Evolutionary conservation across 2,797 vertebrate species (phyloP).

Genomic region (Scleropages formosus): DNA sequence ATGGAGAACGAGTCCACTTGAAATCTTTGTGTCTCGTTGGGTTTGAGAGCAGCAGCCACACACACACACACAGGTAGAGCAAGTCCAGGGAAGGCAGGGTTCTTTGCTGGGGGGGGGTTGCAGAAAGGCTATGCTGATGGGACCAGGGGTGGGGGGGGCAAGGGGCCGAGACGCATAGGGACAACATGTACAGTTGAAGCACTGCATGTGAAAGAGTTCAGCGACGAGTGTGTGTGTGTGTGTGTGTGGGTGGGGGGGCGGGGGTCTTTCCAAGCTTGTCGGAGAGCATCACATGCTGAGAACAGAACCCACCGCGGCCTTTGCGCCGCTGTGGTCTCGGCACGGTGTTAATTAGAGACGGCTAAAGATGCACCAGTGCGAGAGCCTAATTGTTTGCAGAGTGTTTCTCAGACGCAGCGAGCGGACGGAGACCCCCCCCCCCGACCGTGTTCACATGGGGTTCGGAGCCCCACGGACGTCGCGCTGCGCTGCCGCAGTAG

Average conservation of each 20-base stretch:
- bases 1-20: neutral
- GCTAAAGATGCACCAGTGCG: constrained; percentile 70
- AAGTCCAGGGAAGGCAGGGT: no score
- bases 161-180: no score
- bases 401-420: constrained; percentile 73
- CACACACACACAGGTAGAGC: no score
- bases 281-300: neutral
- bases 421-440: constrained; percentile 29
- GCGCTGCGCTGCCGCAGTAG: constrained; percentile 57
- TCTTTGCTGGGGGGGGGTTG: no score
- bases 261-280: neutral
- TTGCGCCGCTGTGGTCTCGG: constrained; percentile 63
- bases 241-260: neutral
- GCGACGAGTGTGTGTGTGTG: neutral
- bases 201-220: neutral
- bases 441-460: constrained; percentile 63
- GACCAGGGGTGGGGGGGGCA: no score
- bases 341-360: constrained; percentile 83
- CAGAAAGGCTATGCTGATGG: no score
- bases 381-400: constrained; percentile 82
- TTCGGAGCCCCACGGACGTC: constrained; percentile 44
- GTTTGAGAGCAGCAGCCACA: neutral
- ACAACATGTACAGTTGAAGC: no score
- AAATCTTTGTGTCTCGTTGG: neutral
- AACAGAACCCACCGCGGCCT: neutral